Evolutionary conservation across 2,113 vertebrate species (phyloP).

Genomic region (Xenopus tropicalis): DNA sequence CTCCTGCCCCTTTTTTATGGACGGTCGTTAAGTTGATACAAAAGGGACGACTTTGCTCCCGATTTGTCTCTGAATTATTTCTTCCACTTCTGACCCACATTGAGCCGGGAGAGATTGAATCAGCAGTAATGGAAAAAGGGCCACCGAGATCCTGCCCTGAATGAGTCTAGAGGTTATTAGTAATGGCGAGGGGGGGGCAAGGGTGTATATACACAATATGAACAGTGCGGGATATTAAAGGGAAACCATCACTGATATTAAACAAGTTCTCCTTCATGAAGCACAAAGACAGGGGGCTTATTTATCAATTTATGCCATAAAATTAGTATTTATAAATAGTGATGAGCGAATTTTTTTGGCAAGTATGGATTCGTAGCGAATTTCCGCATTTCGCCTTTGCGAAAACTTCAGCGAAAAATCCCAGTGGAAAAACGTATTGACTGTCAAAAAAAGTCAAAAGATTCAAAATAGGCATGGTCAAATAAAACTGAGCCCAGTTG

Average conservation of each 20-base stretch:
- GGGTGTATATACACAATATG: neutral
- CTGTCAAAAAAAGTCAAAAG: too few relatives aligned
- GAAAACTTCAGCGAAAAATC: too few relatives aligned
- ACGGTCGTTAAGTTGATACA: slow-evolving; percentile 64
- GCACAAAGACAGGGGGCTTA: too few relatives aligned
- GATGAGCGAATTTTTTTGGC: too few relatives aligned
- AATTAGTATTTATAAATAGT: neutral
- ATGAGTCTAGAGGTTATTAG: slow-evolving; percentile 23
- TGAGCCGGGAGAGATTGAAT: slow-evolving; percentile 58
- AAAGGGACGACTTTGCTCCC: slow-evolving; percentile 55
- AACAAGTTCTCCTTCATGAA: too few relatives aligned
- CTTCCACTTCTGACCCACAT: slow-evolving; percentile 59
- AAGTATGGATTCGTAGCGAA: too few relatives aligned
- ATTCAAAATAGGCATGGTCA: too few relatives aligned
- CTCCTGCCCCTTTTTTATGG: slow-evolving; percentile 55
- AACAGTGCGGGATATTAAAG: neutral
- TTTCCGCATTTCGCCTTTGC: too few relatives aligned
- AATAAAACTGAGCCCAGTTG: too few relatives aligned
- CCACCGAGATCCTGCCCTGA: neutral
- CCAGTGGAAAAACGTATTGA: too few relatives aligned
- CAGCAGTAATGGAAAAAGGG: slow-evolving; percentile 53
- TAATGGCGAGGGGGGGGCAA: slow-evolving; percentile 28
- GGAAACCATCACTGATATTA: too few relatives aligned
- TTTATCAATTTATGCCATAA: neutral
- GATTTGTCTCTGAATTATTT: slow-evolving; percentile 60